Evolutionary conservation across 2,113 vertebrate species (phyloP).

Genomic region (Hypocryptadius cinnamomeus): DNA sequence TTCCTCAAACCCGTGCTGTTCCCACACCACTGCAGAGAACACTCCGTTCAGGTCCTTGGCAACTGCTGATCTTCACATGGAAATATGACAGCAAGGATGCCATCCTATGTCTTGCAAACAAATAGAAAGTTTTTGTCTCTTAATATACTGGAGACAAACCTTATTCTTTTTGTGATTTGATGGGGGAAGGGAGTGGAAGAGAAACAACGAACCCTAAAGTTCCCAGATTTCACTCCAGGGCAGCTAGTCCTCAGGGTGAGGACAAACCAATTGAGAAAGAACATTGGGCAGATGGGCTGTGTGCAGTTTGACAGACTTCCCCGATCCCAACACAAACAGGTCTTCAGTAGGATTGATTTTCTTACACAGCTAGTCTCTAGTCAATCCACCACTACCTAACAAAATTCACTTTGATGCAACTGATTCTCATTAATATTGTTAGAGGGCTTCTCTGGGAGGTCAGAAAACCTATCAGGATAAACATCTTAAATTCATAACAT

Average conservation of each 20-base stretch:
- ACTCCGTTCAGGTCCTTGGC: neutral
- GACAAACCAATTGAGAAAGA: neutral
- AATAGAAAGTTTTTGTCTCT: neutral
- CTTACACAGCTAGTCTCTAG: neutral
- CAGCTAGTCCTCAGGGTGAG: neutral
- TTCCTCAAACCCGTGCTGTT: neutral
- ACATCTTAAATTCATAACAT: neutral
- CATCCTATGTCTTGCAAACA: neutral
- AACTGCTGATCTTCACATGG: neutral
- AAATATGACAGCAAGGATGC: neutral
- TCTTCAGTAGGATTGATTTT: neutral
- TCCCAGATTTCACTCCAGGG: neutral
- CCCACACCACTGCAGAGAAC: neutral
- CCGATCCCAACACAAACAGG: neutral
- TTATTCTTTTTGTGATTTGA: neutral
- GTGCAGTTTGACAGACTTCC: neutral
- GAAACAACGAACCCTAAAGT: neutral
- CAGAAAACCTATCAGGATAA: neutral
- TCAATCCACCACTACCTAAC: neutral
- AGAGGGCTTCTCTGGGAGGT: neutral
- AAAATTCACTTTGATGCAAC: neutral
- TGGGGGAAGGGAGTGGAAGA: neutral
- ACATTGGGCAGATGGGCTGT: neutral
- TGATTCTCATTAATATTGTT: neutral
- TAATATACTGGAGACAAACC: neutral